Evolutionary conservation across 2,113 vertebrate genomes (phyloP), one percentile per base, ranked within the genome.

Genomic region (Corvus cornix): DNA sequence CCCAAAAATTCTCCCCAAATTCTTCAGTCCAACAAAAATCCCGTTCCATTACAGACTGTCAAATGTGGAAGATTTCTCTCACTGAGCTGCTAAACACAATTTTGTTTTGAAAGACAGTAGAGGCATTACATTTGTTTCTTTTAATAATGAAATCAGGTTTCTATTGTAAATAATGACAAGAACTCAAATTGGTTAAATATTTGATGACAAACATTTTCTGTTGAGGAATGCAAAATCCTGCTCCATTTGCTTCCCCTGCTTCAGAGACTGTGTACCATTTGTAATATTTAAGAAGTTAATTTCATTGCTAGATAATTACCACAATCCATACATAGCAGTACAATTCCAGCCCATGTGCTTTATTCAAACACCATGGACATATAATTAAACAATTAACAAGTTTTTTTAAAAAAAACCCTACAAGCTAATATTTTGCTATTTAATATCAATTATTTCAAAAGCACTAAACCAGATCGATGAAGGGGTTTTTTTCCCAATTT

Each of bases 151-250:
- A 75, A 73, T 53, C 60, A 87, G 41, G 59, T 66, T 92, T 82
- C 74, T 31, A 10, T 30, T 83, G 77, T 59, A 87, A 87, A 79
- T 44, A 87, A 94, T 33, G 74, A 86, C 72, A 64, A 89, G 62
- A 76, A 46, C 33, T 73, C 39, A 51, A 83, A 85, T 37, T 49
- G 73, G 56, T 90, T 72, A 91, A 81, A 83, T 85, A 73, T 73
- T 90, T 91, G 58, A 72, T 59, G 41, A 67, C 35, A 78, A 89
- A 75, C 63, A 39, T 77, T 84, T 92, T 64, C 69, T 66, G 55
- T 53, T 84, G 76, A 87, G 81, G 66, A 96, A 95, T 84, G 56
- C 46, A 95, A 89, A 95, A 74, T 64, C 52, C 64, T 72, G 60
- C 76, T 77, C 74, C 60, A 67, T 77, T 86, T 74, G 23, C 83